These are phyloP conservation scores for Centrocercus urophasianus DNA, from an alignment of 2,113 vertebrate genomes.

Conservation along the genomic window DNA sequence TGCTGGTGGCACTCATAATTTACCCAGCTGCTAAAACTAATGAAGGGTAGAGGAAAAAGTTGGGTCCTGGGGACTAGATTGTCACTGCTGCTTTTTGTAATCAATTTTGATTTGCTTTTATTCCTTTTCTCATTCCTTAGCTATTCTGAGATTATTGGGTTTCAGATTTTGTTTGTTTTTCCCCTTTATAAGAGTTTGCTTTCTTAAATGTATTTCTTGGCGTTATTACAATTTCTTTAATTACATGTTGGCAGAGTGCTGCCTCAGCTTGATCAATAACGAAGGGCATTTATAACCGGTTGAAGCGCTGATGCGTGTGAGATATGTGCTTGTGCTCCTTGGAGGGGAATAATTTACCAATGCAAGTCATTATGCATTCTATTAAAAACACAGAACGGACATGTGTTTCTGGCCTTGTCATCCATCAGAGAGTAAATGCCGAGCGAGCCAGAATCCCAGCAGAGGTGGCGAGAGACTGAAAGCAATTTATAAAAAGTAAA, in stretches of 20 bases:
- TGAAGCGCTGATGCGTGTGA: slow-evolving; percentile 17
- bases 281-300: neutral
- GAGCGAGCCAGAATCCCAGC: slow-evolving; percentile 30
- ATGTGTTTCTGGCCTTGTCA: slow-evolving; percentile 56
- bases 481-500: slow-evolving; percentile 74
- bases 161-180: neutral
- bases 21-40: slow-evolving; percentile 22
- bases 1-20: slow-evolving; percentile 3
- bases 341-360: slow-evolving; percentile 66
- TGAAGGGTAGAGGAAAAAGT: neutral
- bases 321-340: slow-evolving; percentile 27
- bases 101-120: neutral
- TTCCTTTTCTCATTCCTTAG: neutral
- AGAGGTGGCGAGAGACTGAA: slow-evolving; percentile 32
- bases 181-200: neutral
- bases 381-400: slow-evolving; percentile 51
- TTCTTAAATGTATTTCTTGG: neutral
- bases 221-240: slow-evolving; percentile 39
- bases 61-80: neutral
- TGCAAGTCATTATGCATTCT: slow-evolving; percentile 56
- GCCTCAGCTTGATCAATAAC: slow-evolving; percentile 22
- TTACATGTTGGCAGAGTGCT: slow-evolving; percentile 19
- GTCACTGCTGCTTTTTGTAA: slow-evolving; percentile 24
- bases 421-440: slow-evolving; percentile 67
- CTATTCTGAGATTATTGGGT: neutral